These are phyloP conservation scores for Euthynnus affinis DNA, from an alignment of 2,797 vertebrate genomes.

Conservation along the genomic window DNA sequence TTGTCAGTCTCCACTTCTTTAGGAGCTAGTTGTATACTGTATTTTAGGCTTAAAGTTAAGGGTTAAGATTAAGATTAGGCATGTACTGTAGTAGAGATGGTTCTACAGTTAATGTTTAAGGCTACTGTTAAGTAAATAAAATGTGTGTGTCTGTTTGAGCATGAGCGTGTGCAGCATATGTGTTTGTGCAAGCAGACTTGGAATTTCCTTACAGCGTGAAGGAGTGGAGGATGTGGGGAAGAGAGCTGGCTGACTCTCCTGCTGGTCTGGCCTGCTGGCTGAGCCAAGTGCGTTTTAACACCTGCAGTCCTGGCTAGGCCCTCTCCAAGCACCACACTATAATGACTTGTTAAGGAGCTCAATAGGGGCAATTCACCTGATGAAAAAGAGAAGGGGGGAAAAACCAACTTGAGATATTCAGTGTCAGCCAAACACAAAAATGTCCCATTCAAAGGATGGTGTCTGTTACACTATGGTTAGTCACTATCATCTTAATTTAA, in stretches of 20 bases:
- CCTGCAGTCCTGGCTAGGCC: constrained; percentile 71
- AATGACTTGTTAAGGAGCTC: constrained; percentile 76
- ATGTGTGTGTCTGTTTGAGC: constrained; percentile 11
- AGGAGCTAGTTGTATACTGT: too few species aligned
- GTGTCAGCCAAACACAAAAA: constrained; percentile 77
- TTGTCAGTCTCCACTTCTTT: too few species aligned
- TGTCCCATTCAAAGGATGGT: constrained; percentile 63
- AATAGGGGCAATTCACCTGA: constrained; percentile 76
- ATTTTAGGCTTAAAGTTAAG: too few species aligned
- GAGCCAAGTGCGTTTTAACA: constrained; percentile 75
- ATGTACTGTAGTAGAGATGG: neutral
- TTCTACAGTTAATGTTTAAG: constrained; percentile 5
- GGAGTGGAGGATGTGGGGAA: constrained; percentile 38
- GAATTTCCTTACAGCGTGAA: constrained; percentile 20
- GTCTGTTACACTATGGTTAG: constrained; percentile 68
- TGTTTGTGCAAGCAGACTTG: constrained; percentile 3
- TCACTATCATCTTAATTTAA: constrained; percentile 80
- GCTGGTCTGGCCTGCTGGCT: constrained; percentile 33
- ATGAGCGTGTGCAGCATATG: neutral
- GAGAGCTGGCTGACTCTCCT: constrained; percentile 42
- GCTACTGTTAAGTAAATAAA: neutral
- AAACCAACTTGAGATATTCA: constrained; percentile 67
- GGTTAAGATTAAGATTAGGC: neutral
- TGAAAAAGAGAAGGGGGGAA: constrained; percentile 53
- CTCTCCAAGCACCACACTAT: constrained; percentile 57